phyloP scores from a whole-genome alignment of 2,113 vertebrate species.

The Camelus dromedarius region DNA sequence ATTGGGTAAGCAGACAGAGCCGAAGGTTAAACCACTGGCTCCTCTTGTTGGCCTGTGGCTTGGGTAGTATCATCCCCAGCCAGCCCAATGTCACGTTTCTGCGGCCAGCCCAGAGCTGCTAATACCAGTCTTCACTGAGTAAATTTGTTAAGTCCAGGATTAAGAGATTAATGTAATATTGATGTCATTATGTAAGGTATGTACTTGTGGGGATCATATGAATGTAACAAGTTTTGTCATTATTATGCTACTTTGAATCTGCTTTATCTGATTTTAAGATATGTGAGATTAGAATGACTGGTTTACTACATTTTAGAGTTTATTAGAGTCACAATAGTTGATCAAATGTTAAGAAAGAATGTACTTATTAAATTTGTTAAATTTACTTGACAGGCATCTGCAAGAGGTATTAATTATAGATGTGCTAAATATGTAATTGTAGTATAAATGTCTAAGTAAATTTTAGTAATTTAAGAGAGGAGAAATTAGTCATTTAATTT shows the following conservation, averaged over 20 bases:
- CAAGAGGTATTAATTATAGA: background rate
- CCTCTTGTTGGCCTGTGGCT: background rate
- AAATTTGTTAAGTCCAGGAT: background rate
- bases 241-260: background rate
- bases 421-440: background rate
- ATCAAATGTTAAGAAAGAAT: background rate
- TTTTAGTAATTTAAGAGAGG: background rate
- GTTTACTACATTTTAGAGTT: conserved; percentile 31
- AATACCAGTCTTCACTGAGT: background rate
- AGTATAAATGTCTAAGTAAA: conserved; percentile 9
- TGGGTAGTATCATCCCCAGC: fast-evolving
- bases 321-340: background rate
- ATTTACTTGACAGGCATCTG: background rate
- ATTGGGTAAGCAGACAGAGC: conserved; percentile 1
- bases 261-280: conserved; percentile 1
- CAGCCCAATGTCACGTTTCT: background rate
- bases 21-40: background rate
- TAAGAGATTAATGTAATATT: background rate
- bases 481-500: background rate
- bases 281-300: conserved; percentile 7
- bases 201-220: background rate
- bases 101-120: background rate
- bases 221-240: background rate
- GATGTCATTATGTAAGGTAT: background rate
- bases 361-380: conserved; percentile 5